phyloP scores from a whole-genome alignment of 2,888 invertebrate genomes.

The Caenorhabditis angaria region DNA sequence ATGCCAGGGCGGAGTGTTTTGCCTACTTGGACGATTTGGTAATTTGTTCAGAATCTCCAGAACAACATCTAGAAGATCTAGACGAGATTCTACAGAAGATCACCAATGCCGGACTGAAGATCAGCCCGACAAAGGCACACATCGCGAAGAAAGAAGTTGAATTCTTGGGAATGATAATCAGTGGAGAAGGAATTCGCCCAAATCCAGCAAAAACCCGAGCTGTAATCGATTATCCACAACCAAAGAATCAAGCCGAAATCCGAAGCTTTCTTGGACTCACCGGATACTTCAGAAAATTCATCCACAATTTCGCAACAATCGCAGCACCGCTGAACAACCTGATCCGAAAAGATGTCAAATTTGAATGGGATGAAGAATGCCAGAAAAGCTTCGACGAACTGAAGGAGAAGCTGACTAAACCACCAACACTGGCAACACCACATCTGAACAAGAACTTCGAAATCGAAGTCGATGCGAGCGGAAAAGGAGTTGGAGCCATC shows the following conservation, averaged over 20 bases:
- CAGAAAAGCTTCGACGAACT: constrained; percentile 25
- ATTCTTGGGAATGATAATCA: constrained; percentile 44
- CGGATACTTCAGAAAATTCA: constrained; percentile 31
- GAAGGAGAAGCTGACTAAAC: constrained; percentile 6
- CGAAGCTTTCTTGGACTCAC: constrained; percentile 29
- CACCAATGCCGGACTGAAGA: constrained; percentile 38
- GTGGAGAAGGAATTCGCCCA: constrained; percentile 35
- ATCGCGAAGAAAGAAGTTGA: constrained; percentile 26
- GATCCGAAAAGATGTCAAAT: constrained; percentile 14
- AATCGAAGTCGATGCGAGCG: constrained; percentile 33
- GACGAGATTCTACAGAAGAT: constrained; percentile 30
- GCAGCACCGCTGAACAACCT: constrained; percentile 26
- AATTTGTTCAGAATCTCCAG: constrained; percentile 2
- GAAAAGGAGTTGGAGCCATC: constrained; percentile 31
- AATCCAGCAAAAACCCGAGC: constrained; percentile 37
- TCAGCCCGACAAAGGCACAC: constrained; percentile 33
- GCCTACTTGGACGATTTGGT: constrained; percentile 43
- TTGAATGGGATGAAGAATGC: constrained; percentile 24
- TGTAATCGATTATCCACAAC: constrained; percentile 20
- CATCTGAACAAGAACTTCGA: constrained; percentile 19
- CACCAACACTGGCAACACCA: constrained; percentile 30
- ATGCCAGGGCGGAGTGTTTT: constrained; percentile 11
- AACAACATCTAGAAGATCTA: constrained; percentile 35
- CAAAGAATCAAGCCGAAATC: constrained; percentile 21
- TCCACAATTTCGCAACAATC: constrained; percentile 23